Conservation (phyloP, 2,797 vertebrate genomes). For the Scomberomorus guttatus region DNA sequence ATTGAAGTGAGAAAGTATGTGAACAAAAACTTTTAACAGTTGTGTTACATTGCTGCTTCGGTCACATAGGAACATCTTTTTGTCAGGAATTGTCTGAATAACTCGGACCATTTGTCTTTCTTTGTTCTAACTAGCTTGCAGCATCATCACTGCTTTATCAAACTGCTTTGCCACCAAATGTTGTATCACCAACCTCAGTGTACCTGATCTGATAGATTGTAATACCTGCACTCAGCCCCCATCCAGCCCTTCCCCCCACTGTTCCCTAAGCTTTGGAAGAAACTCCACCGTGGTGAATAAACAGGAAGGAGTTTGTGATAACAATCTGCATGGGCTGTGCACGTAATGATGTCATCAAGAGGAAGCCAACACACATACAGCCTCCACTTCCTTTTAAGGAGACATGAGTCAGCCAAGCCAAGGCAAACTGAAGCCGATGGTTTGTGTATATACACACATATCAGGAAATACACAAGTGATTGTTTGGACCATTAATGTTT, state of each 20-base stretch:
- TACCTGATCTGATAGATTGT: neutral
- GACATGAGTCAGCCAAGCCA: conserved; percentile 47
- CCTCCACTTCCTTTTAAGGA: conserved; percentile 80
- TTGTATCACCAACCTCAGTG: neutral
- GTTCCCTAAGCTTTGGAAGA: conserved; percentile 38
- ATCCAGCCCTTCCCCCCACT: neutral
- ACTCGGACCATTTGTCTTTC: neutral
- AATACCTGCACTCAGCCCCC: conserved; percentile 4
- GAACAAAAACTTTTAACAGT: neutral
- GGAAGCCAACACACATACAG: conserved; percentile 61
- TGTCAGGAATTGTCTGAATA: neutral
- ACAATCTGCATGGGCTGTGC: conserved; percentile 70
- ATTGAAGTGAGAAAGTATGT: neutral
- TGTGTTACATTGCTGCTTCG: neutral
- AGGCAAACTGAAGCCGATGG: conserved; percentile 23
- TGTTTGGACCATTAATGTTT: conserved; percentile 47
- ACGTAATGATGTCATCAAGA: conserved; percentile 74
- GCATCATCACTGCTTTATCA: neutral
- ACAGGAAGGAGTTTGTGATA: conserved; percentile 85
- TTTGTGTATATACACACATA: conserved; percentile 16
- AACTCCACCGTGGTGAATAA: conserved; percentile 68
- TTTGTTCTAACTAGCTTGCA: neutral
- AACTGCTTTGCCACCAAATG: neutral
- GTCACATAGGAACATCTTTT: neutral
- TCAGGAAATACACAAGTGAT: conserved; percentile 48